Conservation (phyloP, 2,888 invertebrate species). For the Oxystoma pomonae region DNA sequence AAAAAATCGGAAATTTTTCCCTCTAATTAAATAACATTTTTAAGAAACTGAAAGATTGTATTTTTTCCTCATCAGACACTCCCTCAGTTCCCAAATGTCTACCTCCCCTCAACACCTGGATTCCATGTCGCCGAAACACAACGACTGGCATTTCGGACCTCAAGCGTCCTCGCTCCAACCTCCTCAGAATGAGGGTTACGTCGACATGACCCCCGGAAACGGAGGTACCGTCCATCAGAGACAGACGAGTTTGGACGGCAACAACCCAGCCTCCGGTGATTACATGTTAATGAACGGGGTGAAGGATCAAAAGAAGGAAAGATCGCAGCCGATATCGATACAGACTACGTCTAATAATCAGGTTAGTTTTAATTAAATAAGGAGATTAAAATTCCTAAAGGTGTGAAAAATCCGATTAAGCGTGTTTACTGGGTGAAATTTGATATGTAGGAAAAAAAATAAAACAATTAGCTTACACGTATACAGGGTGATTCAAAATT, state of each 20-base stretch:
- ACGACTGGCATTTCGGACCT: slow-evolving; percentile 18
- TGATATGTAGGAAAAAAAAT: too few relatives aligned
- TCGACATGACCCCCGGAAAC: slow-evolving; percentile 59
- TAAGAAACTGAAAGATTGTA: not conserved
- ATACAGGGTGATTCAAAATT: too few relatives aligned
- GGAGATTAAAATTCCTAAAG: too few relatives aligned
- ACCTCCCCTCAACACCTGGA: slow-evolving; percentile 25
- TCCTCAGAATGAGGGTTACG: slow-evolving; percentile 57
- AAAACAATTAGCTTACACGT: too few relatives aligned
- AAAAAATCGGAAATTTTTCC: too few relatives aligned
- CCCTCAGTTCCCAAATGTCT: slow-evolving; percentile 26
- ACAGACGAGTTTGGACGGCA: slow-evolving; percentile 40
- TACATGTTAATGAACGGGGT: slow-evolving; percentile 52
- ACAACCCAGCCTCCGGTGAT: slow-evolving; percentile 43
- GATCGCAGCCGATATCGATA: slow-evolving; percentile 63
- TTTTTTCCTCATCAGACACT: not conserved
- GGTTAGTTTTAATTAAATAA: too few relatives aligned
- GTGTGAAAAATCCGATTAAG: too few relatives aligned
- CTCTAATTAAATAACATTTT: not conserved
- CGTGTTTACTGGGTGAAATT: too few relatives aligned
- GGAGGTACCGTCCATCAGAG: slow-evolving; percentile 29
- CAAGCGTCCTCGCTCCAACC: slow-evolving; percentile 42
- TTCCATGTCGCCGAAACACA: slow-evolving; percentile 29
- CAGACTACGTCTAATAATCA: slow-evolving; percentile 41
- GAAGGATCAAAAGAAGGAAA: slow-evolving; percentile 47